These are phyloP conservation scores for Campylorhamphus procurvoides DNA, from an alignment of 2,113 vertebrate species.

Conservation along the genomic window DNA sequence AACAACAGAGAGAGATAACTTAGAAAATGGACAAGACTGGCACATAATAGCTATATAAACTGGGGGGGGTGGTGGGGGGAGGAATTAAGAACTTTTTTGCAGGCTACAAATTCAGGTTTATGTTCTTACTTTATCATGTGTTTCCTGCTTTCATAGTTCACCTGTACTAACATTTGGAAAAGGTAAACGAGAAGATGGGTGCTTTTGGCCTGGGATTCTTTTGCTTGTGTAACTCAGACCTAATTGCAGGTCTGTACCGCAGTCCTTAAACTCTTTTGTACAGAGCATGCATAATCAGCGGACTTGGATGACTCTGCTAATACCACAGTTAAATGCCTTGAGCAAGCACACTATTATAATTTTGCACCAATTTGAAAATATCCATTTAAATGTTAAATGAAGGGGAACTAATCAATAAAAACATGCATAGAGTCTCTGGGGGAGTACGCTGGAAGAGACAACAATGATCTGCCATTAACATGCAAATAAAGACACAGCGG, in stretches of 20 bases:
- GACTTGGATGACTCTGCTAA: conserved; percentile 12
- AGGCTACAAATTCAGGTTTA: background rate
- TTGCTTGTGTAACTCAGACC: background rate
- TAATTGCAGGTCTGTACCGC: conserved; percentile 13
- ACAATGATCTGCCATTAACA: conserved; percentile 48
- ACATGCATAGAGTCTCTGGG: conserved; percentile 34
- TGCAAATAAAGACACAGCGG: conserved; percentile 59
- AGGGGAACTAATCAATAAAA: conserved; percentile 73
- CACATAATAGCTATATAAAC: background rate
- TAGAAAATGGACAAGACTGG: background rate
- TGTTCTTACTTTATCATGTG: background rate
- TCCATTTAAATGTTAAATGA: conserved; percentile 67
- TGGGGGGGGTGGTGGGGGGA: too few relatives aligned
- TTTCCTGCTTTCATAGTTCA: background rate
- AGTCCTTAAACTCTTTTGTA: background rate
- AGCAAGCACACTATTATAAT: conserved; percentile 57
- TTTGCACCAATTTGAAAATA: conserved; percentile 62
- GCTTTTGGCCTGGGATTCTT: background rate
- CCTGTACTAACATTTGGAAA: background rate
- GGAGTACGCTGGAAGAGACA: conserved; percentile 31
- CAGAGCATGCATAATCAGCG: background rate
- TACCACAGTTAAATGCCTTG: conserved; percentile 42
- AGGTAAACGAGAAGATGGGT: background rate
- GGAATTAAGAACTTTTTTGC: background rate
- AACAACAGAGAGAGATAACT: background rate